These are phyloP conservation scores for Coronaproctus castanopsis DNA, from an alignment of 2,888 invertebrate species.

Conservation along the genomic window DNA sequence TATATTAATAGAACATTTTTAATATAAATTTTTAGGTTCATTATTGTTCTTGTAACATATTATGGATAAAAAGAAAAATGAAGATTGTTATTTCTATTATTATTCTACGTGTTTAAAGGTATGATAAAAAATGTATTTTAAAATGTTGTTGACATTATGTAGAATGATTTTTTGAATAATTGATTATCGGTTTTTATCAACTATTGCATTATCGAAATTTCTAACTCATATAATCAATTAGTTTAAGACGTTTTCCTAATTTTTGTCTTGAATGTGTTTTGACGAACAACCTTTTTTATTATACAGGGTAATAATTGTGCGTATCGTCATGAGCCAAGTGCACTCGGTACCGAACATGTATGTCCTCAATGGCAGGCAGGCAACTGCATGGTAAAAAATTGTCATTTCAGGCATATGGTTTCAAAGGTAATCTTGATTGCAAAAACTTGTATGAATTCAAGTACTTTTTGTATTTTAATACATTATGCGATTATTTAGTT, in stretches of 20 bases:
- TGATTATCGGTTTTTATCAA: no score
- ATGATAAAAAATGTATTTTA: no score
- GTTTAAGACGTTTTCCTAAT: no score
- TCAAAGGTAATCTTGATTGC: slow-evolving; percentile 40
- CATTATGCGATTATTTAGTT: neutral
- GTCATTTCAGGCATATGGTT: slow-evolving; percentile 70
- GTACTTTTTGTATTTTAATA: slow-evolving; percentile 10
- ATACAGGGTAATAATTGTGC: slow-evolving; percentile 57
- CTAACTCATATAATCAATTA: no score
- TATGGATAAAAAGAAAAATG: slow-evolving; percentile 38
- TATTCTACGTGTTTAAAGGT: slow-evolving; percentile 73
- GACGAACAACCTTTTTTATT: no score
- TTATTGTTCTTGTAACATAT: no score
- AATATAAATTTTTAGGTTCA: no score
- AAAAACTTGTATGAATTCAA: slow-evolving; percentile 9
- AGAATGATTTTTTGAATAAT: no score
- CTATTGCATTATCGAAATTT: no score
- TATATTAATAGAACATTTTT: no score
- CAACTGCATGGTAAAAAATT: slow-evolving; percentile 52
- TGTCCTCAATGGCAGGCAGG: slow-evolving; percentile 67
- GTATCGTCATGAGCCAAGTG: slow-evolving; percentile 65
- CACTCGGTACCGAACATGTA: slow-evolving; percentile 59
- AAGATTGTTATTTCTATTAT: slow-evolving; percentile 76
- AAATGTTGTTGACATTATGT: no score
- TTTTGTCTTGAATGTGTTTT: no score